Conservation (phyloP, 2,797 vertebrate species). For the Borostomias antarcticus region DNA sequence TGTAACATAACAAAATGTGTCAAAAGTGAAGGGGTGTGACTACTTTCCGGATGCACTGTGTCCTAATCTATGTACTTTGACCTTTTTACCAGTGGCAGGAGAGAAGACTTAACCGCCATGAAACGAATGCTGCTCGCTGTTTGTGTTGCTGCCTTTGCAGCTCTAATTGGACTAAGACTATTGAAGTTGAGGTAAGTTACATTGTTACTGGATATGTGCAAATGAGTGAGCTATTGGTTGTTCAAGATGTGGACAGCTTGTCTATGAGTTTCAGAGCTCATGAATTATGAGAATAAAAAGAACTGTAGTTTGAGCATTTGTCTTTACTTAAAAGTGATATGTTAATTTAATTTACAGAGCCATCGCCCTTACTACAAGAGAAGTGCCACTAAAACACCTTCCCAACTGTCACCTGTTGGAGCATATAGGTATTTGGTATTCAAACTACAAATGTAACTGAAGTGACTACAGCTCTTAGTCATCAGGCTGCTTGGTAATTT, state of each 20-base stretch:
- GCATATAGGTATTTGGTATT: constrained; percentile 56
- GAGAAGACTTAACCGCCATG: neutral
- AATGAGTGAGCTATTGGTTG: too few relatives aligned
- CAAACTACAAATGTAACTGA: neutral
- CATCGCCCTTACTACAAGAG: constrained; percentile 48
- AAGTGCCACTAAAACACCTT: constrained; percentile 65
- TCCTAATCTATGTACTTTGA: too few relatives aligned
- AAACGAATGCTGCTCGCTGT: constrained; percentile 42
- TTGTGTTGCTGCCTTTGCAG: constrained; percentile 48
- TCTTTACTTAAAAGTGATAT: neutral
- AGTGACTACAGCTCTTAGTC: neutral
- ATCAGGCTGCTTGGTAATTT: too few relatives aligned
- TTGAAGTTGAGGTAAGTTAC: constrained; percentile 59
- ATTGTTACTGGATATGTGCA: neutral
- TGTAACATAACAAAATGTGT: too few relatives aligned
- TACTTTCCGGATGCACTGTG: too few relatives aligned
- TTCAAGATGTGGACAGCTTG: too few relatives aligned
- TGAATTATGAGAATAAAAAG: too few relatives aligned
- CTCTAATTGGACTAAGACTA: constrained; percentile 53
- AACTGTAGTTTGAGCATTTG: neutral
- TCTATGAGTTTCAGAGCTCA: too few relatives aligned
- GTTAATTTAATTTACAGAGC: constrained; percentile 48
- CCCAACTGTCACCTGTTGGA: constrained; percentile 62
- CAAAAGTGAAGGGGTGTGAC: too few relatives aligned
- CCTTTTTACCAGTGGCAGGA: neutral